Conservation (phyloP, 2,113 vertebrate genomes). For the Ranitomeya imitator region DNA sequence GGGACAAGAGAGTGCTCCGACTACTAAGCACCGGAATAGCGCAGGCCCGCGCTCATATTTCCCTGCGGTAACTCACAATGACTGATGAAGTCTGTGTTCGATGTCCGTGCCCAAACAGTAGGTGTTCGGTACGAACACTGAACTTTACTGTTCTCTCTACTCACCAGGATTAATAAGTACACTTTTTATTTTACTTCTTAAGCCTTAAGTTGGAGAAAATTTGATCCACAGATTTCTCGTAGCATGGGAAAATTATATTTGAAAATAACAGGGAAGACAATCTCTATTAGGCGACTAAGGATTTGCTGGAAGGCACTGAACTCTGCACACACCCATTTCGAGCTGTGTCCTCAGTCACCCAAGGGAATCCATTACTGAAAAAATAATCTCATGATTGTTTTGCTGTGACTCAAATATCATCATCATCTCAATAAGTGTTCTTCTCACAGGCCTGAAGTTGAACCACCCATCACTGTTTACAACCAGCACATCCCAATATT, state of each 20-base stretch:
- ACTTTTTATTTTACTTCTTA: not conserved
- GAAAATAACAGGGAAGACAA: not conserved
- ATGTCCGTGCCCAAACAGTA: no score
- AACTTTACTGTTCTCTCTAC: not conserved
- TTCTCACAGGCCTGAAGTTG: slow-evolving; percentile 22
- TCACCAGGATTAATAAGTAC: not conserved
- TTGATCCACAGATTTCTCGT: not conserved
- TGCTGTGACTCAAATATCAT: slow-evolving; percentile 8
- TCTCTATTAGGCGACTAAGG: not conserved
- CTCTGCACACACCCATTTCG: not conserved
- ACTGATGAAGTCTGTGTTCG: no score
- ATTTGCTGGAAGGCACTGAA: not conserved
- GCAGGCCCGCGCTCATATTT: no score
- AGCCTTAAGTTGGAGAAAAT: not conserved
- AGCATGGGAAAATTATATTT: slow-evolving; percentile 12
- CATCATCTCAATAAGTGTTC: slow-evolving; percentile 11
- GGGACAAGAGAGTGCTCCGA: no score
- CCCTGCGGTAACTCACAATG: no score
- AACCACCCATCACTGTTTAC: slow-evolving; percentile 45
- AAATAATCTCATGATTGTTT: slow-evolving; percentile 38
- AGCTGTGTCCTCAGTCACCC: slow-evolving; percentile 20
- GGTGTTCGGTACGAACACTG: no score
- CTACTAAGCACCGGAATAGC: no score
- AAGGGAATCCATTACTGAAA: slow-evolving; percentile 11
- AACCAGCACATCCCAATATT: slow-evolving; percentile 49